phyloP scores from a whole-genome alignment of 2,113 vertebrate species.

The Sialia sialis region DNA sequence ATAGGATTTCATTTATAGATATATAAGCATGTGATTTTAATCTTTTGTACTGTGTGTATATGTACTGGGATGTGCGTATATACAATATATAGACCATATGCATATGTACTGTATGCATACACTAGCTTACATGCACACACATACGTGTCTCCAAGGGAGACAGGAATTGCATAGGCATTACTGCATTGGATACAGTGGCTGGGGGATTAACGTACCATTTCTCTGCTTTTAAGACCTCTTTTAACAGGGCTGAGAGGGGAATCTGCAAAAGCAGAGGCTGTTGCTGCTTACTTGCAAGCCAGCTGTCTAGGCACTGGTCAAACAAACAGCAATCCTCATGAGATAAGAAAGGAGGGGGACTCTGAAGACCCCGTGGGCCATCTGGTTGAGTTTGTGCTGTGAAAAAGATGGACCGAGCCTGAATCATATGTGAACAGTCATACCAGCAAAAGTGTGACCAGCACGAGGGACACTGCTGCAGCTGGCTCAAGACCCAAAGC shows the following conservation, averaged over 20 bases:
- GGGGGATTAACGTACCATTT: slow-evolving; percentile 64
- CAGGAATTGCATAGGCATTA: slow-evolving; percentile 79
- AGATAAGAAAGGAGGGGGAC: neutral
- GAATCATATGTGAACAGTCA: neutral
- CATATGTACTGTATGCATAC: slow-evolving; percentile 61
- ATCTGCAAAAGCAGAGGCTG: slow-evolving; percentile 12
- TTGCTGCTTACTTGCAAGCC: neutral
- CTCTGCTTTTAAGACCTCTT: slow-evolving; percentile 60
- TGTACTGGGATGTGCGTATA: slow-evolving; percentile 69
- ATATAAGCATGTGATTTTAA: slow-evolving; percentile 74
- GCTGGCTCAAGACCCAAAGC: neutral
- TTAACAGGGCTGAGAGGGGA: neutral
- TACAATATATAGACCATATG: slow-evolving; percentile 69
- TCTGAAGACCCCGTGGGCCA: neutral
- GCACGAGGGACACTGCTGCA: fast-evolving
- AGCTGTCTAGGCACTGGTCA: neutral
- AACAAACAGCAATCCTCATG: neutral
- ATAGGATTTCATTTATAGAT: slow-evolving; percentile 81
- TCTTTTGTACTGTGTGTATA: slow-evolving; percentile 72
- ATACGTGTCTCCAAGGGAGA: slow-evolving; percentile 63
- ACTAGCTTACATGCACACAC: slow-evolving; percentile 70
- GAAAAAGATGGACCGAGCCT: neutral
- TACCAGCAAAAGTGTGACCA: neutral
- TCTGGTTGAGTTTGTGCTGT: slow-evolving; percentile 31
- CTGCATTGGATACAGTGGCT: slow-evolving; percentile 61